phyloP scores from a whole-genome alignment of 1,140 invertebrate species.

The Ceratosolen solmsi region DNA sequence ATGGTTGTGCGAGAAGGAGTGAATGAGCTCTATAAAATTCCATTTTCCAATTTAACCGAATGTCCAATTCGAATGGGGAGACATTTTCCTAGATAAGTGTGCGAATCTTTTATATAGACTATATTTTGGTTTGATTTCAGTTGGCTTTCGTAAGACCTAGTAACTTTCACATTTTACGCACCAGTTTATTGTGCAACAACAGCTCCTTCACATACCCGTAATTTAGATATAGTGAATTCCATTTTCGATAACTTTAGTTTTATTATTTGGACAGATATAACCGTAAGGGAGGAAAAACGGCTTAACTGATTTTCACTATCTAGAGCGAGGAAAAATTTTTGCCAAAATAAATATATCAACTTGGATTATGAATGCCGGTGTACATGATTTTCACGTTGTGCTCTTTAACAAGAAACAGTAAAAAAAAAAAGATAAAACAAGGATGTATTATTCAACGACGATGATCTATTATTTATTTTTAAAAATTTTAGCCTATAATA shows the following conservation, averaged over 20 bases:
- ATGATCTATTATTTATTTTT: too few species aligned
- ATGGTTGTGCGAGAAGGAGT: neutral
- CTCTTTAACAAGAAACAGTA: too few species aligned
- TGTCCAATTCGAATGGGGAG: conserved; percentile 9
- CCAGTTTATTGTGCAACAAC: conserved; percentile 38
- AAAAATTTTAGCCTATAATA: too few species aligned
- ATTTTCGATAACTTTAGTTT: neutral
- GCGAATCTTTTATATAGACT: conserved; percentile 40
- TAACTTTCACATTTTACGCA: conserved; percentile 23
- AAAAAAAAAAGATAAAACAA: too few species aligned
- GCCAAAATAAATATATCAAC: neutral
- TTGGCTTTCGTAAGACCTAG: neutral
- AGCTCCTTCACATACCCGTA: neutral
- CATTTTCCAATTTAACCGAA: conserved; percentile 50
- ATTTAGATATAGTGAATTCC: neutral
- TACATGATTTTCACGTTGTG: neutral
- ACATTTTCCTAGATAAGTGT: conserved; percentile 32
- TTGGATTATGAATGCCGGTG: neutral
- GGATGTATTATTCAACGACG: too few species aligned
- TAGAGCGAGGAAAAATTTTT: neutral
- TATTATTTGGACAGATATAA: neutral
- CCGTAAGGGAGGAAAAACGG: neutral
- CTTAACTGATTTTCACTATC: neutral
- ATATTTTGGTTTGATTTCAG: conserved; percentile 47
- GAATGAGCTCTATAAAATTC: conserved; percentile 30